Conservation (phyloP, 2,888 invertebrate species). For the Megaustenia siamemsis region DNA sequence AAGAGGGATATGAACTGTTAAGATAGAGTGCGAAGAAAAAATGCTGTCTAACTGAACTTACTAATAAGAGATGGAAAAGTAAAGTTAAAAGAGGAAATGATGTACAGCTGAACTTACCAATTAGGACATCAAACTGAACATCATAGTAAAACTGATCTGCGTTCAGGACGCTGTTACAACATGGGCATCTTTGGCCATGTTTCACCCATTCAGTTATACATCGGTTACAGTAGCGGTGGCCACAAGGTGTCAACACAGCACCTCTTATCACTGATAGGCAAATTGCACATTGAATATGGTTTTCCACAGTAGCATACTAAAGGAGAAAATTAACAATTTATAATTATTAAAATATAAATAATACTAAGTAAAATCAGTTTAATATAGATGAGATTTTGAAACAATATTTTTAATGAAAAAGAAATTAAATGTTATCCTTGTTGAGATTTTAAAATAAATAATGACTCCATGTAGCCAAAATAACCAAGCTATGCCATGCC, state of each 20-base stretch:
- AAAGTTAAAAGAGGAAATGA: not conserved
- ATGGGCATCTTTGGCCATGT: slow-evolving; percentile 74
- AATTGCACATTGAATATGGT: slow-evolving; percentile 75
- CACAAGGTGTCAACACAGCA: slow-evolving; percentile 71
- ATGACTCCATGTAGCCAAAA: no score
- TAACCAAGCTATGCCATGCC: no score
- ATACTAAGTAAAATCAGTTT: not conserved
- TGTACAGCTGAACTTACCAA: slow-evolving; percentile 62
- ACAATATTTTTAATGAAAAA: not conserved
- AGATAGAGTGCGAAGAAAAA: no score
- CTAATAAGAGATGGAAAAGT: not conserved
- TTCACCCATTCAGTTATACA: slow-evolving; percentile 76
- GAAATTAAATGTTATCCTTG: no score
- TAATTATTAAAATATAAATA: not conserved
- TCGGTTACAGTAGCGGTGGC: slow-evolving; percentile 75
- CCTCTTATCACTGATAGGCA: slow-evolving; percentile 71
- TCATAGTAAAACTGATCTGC: slow-evolving; percentile 67
- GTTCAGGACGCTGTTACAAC: slow-evolving; percentile 69
- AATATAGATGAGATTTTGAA: not conserved
- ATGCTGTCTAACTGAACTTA: not conserved
- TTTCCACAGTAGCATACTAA: slow-evolving; percentile 66
- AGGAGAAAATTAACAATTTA: not conserved
- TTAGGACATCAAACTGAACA: slow-evolving; percentile 73
- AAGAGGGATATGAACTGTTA: no score
- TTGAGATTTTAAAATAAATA: no score